phyloP scores from a whole-genome alignment of 2,888 invertebrate species.

The Selenia dentaria region DNA sequence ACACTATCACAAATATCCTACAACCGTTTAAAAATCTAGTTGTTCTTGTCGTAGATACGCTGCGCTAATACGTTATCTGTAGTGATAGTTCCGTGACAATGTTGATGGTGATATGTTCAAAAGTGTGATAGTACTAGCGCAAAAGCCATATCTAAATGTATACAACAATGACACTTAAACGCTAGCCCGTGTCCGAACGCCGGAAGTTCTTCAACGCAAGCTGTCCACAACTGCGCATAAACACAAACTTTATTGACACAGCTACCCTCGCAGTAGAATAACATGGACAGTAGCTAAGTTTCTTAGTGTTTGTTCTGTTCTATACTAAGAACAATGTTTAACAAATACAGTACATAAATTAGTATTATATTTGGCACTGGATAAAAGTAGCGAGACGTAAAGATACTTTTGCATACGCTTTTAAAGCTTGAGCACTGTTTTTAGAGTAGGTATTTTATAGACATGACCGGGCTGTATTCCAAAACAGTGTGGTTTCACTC shows the following conservation, averaged over 20 bases:
- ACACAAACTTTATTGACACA: constrained; percentile 20
- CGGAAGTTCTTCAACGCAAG: constrained; percentile 24
- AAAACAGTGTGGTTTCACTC: constrained; percentile 19
- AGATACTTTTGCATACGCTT: background rate
- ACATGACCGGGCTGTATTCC: constrained; percentile 16
- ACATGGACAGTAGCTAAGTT: constrained; percentile 4
- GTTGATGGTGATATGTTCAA: too few species aligned
- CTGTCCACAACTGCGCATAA: constrained; percentile 27
- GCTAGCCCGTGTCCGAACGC: constrained; percentile 10
- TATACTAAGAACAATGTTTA: background rate
- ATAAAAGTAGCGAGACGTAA: background rate
- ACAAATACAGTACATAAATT: background rate
- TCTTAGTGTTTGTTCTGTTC: background rate
- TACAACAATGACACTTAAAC: constrained; percentile 9
- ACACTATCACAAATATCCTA: too few species aligned
- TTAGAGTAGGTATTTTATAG: constrained; percentile 10
- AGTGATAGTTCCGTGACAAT: too few species aligned
- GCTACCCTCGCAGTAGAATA: constrained; percentile 1
- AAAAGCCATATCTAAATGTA: background rate
- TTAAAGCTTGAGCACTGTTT: constrained; percentile 7
- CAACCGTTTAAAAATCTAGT: too few species aligned
- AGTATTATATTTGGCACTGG: background rate
- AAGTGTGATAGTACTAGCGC: background rate
- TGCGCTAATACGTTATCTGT: too few species aligned
- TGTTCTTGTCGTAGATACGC: too few species aligned